phyloP scores from a whole-genome alignment of 1,140 invertebrate genomes.

The Chrysomallon squamiferum region DNA sequence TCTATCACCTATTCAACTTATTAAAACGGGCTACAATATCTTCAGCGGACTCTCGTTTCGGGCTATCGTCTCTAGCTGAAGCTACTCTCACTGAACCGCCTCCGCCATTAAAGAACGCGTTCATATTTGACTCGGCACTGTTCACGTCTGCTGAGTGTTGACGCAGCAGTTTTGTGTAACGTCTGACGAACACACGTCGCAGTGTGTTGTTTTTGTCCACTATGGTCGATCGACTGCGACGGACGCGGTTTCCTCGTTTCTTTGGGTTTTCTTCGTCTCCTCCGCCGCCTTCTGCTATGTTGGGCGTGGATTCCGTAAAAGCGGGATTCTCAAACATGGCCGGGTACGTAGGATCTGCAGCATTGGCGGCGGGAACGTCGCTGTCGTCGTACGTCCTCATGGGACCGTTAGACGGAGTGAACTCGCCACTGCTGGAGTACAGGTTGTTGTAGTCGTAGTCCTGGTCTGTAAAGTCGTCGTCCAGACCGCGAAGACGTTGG shows the following conservation, averaged over 20 bases:
- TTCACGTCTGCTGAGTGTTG: conserved; percentile 26
- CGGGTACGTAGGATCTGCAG: conserved; percentile 16
- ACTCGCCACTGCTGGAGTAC: conserved; percentile 4
- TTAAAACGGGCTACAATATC: conserved; percentile 33
- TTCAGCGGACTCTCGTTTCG: conserved; percentile 24
- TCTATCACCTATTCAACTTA: conserved; percentile 31
- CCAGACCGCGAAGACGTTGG: conserved; percentile 32
- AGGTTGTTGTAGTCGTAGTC: conserved; percentile 31
- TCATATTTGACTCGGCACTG: conserved; percentile 17
- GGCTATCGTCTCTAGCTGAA: background rate
- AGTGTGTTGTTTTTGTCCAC: conserved; percentile 41
- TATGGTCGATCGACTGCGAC: conserved; percentile 17
- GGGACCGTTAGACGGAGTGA: background rate
- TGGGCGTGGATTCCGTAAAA: conserved; percentile 16
- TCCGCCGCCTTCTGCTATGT: background rate
- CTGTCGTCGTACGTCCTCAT: conserved; percentile 10
- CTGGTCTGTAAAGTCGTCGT: conserved; percentile 39
- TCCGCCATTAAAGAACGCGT: conserved; percentile 18
- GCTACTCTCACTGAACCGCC: conserved; percentile 9
- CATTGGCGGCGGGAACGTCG: conserved; percentile 7
- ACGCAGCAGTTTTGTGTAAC: conserved; percentile 34
- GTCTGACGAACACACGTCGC: conserved; percentile 28
- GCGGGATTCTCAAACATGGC: conserved; percentile 27
- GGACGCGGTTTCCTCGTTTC: conserved; percentile 9
- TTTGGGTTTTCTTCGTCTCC: background rate